Base-by-base conservation (phyloP, 1,140 invertebrate genomes). In the Eueides isabella region DNA sequence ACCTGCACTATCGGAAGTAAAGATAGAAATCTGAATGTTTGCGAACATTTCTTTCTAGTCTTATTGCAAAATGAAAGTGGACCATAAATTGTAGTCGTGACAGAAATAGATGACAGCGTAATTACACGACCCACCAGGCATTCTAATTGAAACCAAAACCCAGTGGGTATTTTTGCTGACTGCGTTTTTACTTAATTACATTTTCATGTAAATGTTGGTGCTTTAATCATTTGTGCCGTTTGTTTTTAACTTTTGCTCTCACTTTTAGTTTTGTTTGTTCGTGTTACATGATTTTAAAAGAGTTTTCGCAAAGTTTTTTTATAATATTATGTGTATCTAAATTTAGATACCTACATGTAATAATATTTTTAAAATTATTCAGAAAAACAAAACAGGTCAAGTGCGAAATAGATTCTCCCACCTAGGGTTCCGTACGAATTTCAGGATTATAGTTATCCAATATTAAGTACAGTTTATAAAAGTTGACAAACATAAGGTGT, bases 61-160 rank as follows among this genome's bases (percentile, higher is more conserved):
- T 65, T 16, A 71, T 75, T 62, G 64, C 33, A 62, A 67, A 48
- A 38, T 38, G 64, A 66, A 67, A 48, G 74, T 61, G 69, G 44
- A 65, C 68, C 44, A 75, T 75, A 75, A 75, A 75, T 71, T 71
- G 64, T 71, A 67, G n/a, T 61, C 55, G 61, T 72, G 70, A 76
- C 74, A 71, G 74, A 68, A 72, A 76, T 76, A 76, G 74, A 76
- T 76, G 74, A 76, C 74, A 76, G 70, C 55, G 74, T 76, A 76
- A 76, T 76, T 72, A 76, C 74, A 62, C 73, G 73, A 75, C 41
- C 65, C 74, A 76, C 74, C 74, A 76, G 70, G 55, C 70, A 76
- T 76, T 76, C 74, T 76, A 76, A 76, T 76, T 76, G 74, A 76
- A 76, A 75, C 70, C 48, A 76, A 76, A 67, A 61, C 66, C 55